Percentiles rank a stretch among this genome's conserved stretches.
phyloP scores from a whole-genome alignment of 2,888 invertebrate genomes.

The Tetragnatha montana region DNA sequence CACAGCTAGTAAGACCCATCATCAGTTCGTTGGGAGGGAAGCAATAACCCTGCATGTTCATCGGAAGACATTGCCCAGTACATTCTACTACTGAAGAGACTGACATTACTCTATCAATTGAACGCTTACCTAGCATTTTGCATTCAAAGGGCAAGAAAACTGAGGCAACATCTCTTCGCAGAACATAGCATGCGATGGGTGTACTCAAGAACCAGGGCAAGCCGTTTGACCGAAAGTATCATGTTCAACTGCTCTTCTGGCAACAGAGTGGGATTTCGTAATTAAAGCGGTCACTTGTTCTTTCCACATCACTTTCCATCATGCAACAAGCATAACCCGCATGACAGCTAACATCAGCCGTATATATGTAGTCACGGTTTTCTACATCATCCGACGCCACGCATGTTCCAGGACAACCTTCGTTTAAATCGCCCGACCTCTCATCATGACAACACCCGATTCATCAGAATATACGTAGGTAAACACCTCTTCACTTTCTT shows the following conservation, averaged over 20 bases:
- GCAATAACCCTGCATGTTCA: slow-evolving; percentile 26
- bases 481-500: neutral
- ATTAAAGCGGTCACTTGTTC: neutral
- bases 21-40: slow-evolving; percentile 48
- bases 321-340: slow-evolving; percentile 3
- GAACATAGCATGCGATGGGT: slow-evolving; percentile 88
- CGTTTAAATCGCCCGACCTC: neutral
- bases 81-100: slow-evolving; percentile 7
- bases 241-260: neutral
- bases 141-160: slow-evolving; percentile 27
- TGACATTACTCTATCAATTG: neutral
- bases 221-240: neutral
- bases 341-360: neutral
- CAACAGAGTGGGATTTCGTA: neutral
- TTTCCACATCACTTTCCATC: neutral
- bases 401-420: slow-evolving; percentile 33
- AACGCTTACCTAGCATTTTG: slow-evolving; percentile 36
- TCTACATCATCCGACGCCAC: neutral
- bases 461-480: slow-evolving; percentile 9
- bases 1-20: slow-evolving; percentile 15
- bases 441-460: neutral
- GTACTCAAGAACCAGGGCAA: slow-evolving; percentile 91
- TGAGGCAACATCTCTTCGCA: slow-evolving; percentile 81
- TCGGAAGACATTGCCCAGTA: slow-evolving; percentile 38
- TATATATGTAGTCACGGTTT: neutral